A percentile compares a stretch with the other conserved stretches of the same genome.
phyloP scores from a whole-genome alignment of 2,888 invertebrate genomes.

The Heliconius ethilla region DNA sequence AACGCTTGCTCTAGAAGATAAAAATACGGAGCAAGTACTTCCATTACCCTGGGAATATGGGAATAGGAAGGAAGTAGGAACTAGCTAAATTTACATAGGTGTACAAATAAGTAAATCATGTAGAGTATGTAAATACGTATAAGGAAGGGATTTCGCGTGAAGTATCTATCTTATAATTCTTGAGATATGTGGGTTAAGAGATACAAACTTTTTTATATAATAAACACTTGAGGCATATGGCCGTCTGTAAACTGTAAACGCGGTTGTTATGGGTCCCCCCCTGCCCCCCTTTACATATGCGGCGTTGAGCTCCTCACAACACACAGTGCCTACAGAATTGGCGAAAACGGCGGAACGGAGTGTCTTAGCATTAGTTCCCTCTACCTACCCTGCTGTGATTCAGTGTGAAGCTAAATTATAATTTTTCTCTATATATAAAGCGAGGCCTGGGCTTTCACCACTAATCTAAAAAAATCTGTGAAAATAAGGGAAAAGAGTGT shows the following conservation, averaged over 20 bases:
- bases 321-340: too few relatives aligned
- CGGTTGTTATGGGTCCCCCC: too few relatives aligned
- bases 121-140: slow-evolving; percentile 3
- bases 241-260: too few relatives aligned
- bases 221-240: not conserved
- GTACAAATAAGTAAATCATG: slow-evolving; percentile 8
- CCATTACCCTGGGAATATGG: not conserved
- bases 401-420: too few relatives aligned
- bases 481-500: too few relatives aligned
- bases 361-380: too few relatives aligned
- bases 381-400: too few relatives aligned
- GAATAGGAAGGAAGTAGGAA: not conserved
- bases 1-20: slow-evolving; percentile 4
- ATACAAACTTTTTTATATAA: not conserved
- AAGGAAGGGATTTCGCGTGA: not conserved
- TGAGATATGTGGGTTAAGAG: not conserved
- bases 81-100: not conserved
- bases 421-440: too few relatives aligned
- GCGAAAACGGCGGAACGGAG: rapidly evolving
- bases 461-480: too few relatives aligned
- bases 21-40: not conserved
- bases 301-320: too few relatives aligned
- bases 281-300: too few relatives aligned
- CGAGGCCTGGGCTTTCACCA: too few relatives aligned
- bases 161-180: not conserved